phyloP scores from a whole-genome alignment of 2,113 vertebrate species.

The Spea bombifrons region DNA sequence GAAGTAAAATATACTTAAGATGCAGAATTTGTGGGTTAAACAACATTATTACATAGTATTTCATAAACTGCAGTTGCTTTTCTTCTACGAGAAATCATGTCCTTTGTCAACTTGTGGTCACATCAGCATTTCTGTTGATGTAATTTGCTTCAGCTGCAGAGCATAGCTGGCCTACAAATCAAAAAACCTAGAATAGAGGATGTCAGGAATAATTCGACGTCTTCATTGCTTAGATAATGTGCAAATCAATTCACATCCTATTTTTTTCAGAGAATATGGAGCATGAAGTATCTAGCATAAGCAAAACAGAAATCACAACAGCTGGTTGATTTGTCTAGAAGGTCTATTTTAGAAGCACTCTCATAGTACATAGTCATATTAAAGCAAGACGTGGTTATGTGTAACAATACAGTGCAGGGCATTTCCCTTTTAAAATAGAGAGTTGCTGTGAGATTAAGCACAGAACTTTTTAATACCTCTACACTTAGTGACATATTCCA shows the following conservation, averaged over 20 bases:
- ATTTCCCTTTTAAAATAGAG: neutral
- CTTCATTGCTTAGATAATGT: conserved; percentile 76
- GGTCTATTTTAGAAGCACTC: conserved; percentile 61
- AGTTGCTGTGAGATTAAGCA: no score
- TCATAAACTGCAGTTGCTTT: conserved; percentile 86
- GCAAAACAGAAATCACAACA: conserved; percentile 75
- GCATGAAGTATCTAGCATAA: conserved; percentile 79
- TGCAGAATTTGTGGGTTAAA: conserved; percentile 83
- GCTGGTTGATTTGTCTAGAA: conserved; percentile 69
- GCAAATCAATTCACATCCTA: conserved; percentile 80
- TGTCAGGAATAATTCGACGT: conserved; percentile 82
- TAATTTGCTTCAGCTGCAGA: conserved; percentile 86
- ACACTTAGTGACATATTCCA: no score
- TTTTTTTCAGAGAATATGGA: conserved; percentile 77
- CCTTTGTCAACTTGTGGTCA: conserved; percentile 87
- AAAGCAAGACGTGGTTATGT: conserved; percentile 46
- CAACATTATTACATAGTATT: conserved; percentile 87
- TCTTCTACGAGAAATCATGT: conserved; percentile 84
- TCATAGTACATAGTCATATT: conserved; percentile 63
- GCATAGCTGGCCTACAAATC: conserved; percentile 82
- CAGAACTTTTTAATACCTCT: no score
- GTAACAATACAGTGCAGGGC: neutral
- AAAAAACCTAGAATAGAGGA: conserved; percentile 79
- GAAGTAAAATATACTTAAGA: conserved; percentile 84
- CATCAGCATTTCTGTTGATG: conserved; percentile 86